Evolutionary conservation across 2,888 invertebrate species (phyloP), one percentile per base, ranked within the genome.

Genomic region (Gryllus longicercus): DNA sequence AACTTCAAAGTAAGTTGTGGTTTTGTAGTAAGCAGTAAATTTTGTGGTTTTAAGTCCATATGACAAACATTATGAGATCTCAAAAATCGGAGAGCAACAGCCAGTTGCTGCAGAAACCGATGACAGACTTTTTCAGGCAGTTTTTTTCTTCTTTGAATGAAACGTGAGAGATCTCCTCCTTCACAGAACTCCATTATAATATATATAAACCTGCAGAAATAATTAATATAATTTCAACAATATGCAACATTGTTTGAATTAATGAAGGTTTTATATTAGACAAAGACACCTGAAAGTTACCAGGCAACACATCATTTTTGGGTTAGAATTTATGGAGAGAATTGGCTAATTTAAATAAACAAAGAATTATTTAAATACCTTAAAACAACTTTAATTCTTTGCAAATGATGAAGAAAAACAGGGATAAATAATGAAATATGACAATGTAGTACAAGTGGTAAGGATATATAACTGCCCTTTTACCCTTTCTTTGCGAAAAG

Each of bases 31-130:
- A 96, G 87, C 18, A 97, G 87, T 77, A 97, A 88, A 86, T 97
- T 97, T 85, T 95, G 95, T 0, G 97, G 97, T 84, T 97, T 97
- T 1, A 97, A 87, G 86, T 97, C 96, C 91, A 96, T 94, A 84
- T 97, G 96, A 14, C 92, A 93, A 5, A 97, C 92, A 82, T 93
- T 92, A 86, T 93, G 91, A 80, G 90, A 89, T 78, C 94, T 89
- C 81, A 97, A 88, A 86, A 93, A 96, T 84, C 92, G 91, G 21
- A 96, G 88, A 0, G 96, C 96, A 0, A 92, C 88, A 0, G 94
- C 95, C 78, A 96, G 86, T 84, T 96, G 96, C 81, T 95, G 94
- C 12, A 96, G 88, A 85, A 96, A 95, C 84, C 92, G 92, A 83
- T 92, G 90, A 79, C 93, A 93, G n/a, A 91, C 88, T 77, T 89